Conservation (phyloP, 2,888 invertebrate species). For the Xestia c-nigrum region DNA sequence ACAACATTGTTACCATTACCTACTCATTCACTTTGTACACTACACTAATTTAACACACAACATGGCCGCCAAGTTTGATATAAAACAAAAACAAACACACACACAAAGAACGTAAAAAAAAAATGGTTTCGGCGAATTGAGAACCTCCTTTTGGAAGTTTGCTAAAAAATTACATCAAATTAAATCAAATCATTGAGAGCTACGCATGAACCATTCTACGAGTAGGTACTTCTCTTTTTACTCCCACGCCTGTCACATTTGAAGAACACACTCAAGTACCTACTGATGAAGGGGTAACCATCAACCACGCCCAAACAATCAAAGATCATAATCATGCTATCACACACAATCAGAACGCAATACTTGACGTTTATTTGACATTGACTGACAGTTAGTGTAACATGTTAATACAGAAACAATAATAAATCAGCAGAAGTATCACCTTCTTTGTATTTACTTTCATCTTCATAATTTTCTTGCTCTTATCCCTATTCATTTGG, state of each 20-base stretch:
- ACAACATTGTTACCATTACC: no score
- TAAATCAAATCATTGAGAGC: background rate
- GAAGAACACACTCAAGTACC: background rate
- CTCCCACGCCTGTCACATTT: background rate
- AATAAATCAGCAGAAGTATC: conserved; percentile 1
- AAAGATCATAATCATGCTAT: conserved; percentile 5
- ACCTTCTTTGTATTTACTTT: background rate
- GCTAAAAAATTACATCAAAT: no score
- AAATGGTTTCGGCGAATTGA: no score
- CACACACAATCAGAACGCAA: conserved; percentile 7
- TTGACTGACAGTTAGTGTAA: conserved; percentile 7
- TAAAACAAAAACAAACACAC: no score
- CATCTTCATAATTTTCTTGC: no score
- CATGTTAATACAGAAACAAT: background rate
- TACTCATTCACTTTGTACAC: no score
- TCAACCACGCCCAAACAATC: conserved; percentile 6
- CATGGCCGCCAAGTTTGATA: no score
- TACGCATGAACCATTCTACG: background rate
- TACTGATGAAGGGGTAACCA: background rate
- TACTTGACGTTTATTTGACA: conserved; percentile 11
- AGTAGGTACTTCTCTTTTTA: background rate
- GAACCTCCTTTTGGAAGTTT: no score
- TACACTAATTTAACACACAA: no score
- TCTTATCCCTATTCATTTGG: no score
- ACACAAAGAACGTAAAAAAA: no score